Conservation (phyloP, 2,113 vertebrate species). For the Benitochromis conjunctus region DNA sequence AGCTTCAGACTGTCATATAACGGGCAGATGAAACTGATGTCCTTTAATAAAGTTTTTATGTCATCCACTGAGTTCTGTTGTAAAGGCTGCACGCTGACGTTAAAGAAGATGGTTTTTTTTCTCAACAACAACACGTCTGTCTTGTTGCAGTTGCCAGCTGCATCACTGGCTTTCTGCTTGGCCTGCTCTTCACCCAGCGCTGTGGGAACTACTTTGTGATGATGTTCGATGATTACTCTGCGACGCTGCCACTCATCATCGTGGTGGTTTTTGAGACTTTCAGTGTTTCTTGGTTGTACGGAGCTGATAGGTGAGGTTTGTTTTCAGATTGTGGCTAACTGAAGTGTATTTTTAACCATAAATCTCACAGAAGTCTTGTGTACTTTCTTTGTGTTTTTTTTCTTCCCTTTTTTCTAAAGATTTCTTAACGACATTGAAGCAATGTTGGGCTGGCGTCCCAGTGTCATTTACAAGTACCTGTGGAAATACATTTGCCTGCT, state of each 20-base stretch:
- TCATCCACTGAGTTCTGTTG: background rate
- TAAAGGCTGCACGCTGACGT: background rate
- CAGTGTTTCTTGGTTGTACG: slow-evolving; percentile 80
- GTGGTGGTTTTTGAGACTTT: slow-evolving; percentile 78
- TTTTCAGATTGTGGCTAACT: background rate
- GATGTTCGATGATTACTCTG: slow-evolving; percentile 82
- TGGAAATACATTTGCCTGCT: slow-evolving; percentile 78
- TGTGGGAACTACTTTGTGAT: slow-evolving; percentile 81
- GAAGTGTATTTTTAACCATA: background rate
- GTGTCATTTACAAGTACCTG: slow-evolving; percentile 72
- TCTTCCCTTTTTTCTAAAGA: slow-evolving; percentile 18
- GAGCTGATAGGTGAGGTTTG: slow-evolving; percentile 77
- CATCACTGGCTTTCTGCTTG: slow-evolving; percentile 69
- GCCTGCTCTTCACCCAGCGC: slow-evolving; percentile 78
- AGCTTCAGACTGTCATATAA: background rate
- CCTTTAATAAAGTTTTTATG: background rate
- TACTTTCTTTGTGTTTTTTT: background rate
- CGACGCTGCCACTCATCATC: slow-evolving; percentile 75
- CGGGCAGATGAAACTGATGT: background rate
- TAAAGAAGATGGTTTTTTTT: background rate
- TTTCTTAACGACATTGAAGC: slow-evolving; percentile 75
- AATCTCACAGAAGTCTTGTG: background rate
- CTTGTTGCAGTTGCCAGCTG: slow-evolving; percentile 69
- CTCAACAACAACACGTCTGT: background rate
- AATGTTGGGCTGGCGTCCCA: slow-evolving; percentile 74